phyloP scores from a whole-genome alignment of 2,797 vertebrate species.

The Poeciliopsis paucimaculata region DNA sequence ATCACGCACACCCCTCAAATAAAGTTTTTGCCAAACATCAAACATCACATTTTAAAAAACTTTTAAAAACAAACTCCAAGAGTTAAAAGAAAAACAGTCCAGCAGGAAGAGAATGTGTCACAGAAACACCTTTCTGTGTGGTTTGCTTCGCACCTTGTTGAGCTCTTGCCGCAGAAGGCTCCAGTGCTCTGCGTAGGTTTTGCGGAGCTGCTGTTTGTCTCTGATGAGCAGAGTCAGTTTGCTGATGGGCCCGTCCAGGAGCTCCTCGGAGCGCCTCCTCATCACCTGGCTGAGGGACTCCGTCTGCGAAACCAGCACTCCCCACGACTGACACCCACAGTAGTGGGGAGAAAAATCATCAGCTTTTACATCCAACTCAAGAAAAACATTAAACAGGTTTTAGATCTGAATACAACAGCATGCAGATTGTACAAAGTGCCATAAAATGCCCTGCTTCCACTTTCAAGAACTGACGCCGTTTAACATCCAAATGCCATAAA shows the following conservation, averaged over 20 bases:
- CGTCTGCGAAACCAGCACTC: conserved; percentile 86
- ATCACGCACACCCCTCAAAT: too few species aligned
- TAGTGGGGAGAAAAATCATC: background rate
- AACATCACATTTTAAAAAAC: background rate
- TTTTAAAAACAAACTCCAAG: background rate
- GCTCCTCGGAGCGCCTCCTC: conserved; percentile 87
- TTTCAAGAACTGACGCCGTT: background rate
- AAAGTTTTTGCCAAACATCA: background rate
- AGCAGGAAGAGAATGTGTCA: background rate
- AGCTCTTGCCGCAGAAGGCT: conserved; percentile 90
- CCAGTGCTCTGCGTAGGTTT: conserved; percentile 89
- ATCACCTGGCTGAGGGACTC: conserved; percentile 89
- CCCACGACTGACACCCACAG: conserved; percentile 86
- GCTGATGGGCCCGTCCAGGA: conserved; percentile 88
- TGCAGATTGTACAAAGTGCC: background rate
- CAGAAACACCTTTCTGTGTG: conserved; percentile 5
- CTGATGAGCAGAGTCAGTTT: conserved; percentile 91
- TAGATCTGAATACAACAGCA: background rate
- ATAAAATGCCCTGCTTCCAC: background rate
- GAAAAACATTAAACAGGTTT: background rate
- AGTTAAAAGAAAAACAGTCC: background rate
- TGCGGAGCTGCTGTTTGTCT: conserved; percentile 95
- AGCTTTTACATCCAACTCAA: too few species aligned
- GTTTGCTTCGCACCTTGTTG: conserved; percentile 79
- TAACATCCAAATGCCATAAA: background rate